These are phyloP conservation scores for Setophaga coronata DNA, from an alignment of 2,113 vertebrate species.

Conservation along the genomic window DNA sequence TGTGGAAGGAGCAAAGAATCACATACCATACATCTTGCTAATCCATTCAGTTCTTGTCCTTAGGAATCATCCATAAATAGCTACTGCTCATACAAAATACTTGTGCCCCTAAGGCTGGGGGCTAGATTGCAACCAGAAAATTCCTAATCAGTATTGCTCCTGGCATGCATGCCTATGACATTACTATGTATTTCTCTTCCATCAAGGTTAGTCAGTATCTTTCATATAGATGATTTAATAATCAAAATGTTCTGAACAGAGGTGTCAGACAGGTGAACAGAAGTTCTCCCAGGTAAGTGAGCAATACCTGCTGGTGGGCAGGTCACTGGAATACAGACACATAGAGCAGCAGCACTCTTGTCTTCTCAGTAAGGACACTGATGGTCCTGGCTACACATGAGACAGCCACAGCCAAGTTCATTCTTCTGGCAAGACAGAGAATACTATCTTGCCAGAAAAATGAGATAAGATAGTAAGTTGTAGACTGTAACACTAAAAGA, in stretches of 20 bases:
- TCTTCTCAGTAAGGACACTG: background rate
- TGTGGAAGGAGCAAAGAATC: constrained; percentile 18
- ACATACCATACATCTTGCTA: background rate
- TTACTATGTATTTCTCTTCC: background rate
- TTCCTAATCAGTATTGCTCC: background rate
- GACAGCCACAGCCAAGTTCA: background rate
- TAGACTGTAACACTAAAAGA: background rate
- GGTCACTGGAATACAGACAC: background rate
- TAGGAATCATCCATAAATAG: background rate
- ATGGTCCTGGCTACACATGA: background rate
- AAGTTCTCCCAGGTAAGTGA: background rate
- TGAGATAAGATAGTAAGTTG: background rate
- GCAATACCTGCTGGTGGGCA: background rate
- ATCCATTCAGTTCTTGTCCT: background rate
- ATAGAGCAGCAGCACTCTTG: background rate
- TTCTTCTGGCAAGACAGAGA: background rate
- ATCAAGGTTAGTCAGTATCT: background rate
- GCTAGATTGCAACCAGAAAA: background rate
- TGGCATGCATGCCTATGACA: background rate
- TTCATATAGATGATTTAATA: background rate
- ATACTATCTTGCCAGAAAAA: background rate
- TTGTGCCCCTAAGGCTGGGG: background rate
- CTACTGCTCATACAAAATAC: background rate
- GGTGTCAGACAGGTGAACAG: background rate
- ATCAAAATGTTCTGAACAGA: background rate